These are phyloP conservation scores for Centropristis striata DNA, from an alignment of 2,113 vertebrate genomes.

Conservation along the genomic window DNA sequence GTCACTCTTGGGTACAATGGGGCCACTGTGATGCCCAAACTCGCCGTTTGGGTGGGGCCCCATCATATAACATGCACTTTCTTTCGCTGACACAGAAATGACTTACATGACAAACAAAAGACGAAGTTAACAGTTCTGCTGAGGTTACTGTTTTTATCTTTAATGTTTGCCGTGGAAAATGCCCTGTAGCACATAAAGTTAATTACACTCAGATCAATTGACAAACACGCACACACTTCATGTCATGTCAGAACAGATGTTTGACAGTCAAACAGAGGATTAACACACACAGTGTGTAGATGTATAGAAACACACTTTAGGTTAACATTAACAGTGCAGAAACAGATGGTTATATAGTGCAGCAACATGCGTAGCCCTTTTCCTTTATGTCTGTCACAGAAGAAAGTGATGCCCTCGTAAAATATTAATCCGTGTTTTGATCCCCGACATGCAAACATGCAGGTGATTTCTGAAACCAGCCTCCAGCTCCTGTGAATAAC, in stretches of 20 bases:
- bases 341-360: slow-evolving; percentile 5
- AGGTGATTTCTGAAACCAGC: slow-evolving; percentile 44
- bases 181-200: background rate
- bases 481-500: slow-evolving; percentile 39
- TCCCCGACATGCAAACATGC: slow-evolving; percentile 17
- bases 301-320: background rate
- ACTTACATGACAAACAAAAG: background rate
- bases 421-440: slow-evolving; percentile 21
- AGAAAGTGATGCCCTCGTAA: background rate
- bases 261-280: slow-evolving; percentile 8
- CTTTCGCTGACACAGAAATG: background rate
- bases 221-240: background rate
- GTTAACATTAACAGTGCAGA: slow-evolving; percentile 4
- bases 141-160: background rate
- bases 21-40: slow-evolving; percentile 3
- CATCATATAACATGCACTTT: slow-evolving; percentile 21
- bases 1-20: slow-evolving; percentile 21
- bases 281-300: background rate
- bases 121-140: slow-evolving; percentile 15
- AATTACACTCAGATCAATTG: slow-evolving; percentile 21
- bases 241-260: slow-evolving; percentile 21
- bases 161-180: slow-evolving; percentile 25
- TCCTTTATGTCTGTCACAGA: slow-evolving; percentile 5
- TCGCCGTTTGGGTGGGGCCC: slow-evolving; percentile 3
- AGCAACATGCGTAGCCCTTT: background rate